phyloP scores from a whole-genome alignment of 2,888 invertebrate species.

The Allygus modestus region DNA sequence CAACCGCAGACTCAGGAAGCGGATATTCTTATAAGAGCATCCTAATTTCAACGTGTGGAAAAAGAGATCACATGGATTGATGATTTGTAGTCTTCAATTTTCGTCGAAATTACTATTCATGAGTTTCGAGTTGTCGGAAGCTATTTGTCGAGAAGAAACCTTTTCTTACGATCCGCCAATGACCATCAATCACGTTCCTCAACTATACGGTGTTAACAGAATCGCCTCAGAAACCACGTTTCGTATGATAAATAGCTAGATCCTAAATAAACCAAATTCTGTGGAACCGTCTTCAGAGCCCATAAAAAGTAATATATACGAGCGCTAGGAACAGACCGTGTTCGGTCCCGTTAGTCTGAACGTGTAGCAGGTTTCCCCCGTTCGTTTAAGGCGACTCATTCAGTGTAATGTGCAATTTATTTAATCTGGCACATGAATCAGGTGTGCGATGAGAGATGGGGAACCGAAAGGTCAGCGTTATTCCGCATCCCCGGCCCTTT shows the following conservation, averaged over 20 bases:
- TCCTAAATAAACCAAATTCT: not conserved
- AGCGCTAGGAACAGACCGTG: not conserved
- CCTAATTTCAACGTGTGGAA: too few relatives aligned
- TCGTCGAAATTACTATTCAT: too few relatives aligned
- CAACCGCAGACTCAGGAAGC: too few relatives aligned
- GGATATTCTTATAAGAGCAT: too few relatives aligned
- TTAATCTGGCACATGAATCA: constrained; percentile 49
- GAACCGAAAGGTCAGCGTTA: constrained; percentile 33
- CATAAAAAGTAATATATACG: not conserved
- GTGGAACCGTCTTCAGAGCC: not conserved
- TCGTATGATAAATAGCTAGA: constrained; percentile 3
- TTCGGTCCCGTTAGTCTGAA: not conserved
- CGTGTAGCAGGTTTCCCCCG: constrained; percentile 27
- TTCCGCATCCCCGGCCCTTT: constrained; percentile 33
- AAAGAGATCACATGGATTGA: too few relatives aligned
- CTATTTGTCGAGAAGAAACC: too few relatives aligned
- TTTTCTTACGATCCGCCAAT: not conserved
- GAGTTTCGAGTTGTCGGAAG: too few relatives aligned
- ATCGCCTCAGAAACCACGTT: not conserved
- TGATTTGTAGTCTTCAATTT: too few relatives aligned
- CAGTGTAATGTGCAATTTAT: constrained; percentile 44
- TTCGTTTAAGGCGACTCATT: constrained; percentile 17
- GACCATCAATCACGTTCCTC: not conserved
- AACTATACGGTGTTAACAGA: not conserved
- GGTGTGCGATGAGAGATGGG: constrained; percentile 9